Evolutionary conservation across 2,888 invertebrate species (phyloP), one percentile per base, ranked within the genome.

Genomic region (Amiota communis): DNA sequence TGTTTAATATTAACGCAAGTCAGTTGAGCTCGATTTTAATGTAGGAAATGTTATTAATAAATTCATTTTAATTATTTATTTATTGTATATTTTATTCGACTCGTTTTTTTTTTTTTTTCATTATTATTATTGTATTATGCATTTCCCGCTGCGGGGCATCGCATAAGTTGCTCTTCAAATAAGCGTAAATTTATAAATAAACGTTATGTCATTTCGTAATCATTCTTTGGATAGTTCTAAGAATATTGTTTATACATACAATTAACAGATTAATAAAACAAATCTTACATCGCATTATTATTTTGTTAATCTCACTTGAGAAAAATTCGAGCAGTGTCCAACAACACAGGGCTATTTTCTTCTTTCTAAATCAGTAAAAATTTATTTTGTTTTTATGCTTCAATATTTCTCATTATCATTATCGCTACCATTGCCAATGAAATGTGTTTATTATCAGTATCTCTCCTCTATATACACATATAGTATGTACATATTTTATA

Each of bases 391-490:
- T 6, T 36, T 36, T 6, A 23, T 23, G 23, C 3, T 36, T 36
- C 36, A 36, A n/a, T 36, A 36, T 3, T 23, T 23, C 1, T 23
- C 23, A 23, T 23, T 23, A 23, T 23, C 23, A 23, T 3, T 23
- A 23, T 23, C 23, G 3, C 2, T 23, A 23, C 3, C 23, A 23
- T 23, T 23, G 23, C 3, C 23, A 23, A 23, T 23, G 23, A 36
- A 36, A 36, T 36, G 36, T 36, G 36, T 36, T 36, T 63, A 36
- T 63, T 63, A 63, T 63, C 63, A 63, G 36, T 63, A 36, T 36
- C 36, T 36, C 36, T 36, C 6, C 8, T 36, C 36, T 36, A 36
- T 36, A 36, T 23, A 23, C 23, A 2, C 23, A 3, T 36, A 36
- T 36, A 36, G 8, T 6, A 2, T 6, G 6, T 36, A 2, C 36